A percentile compares a stretch with the other conserved stretches of the same genome.
Evolutionary conservation across 2,113 vertebrate species (phyloP).

Genomic region (Thinocorus orbignyianus): DNA sequence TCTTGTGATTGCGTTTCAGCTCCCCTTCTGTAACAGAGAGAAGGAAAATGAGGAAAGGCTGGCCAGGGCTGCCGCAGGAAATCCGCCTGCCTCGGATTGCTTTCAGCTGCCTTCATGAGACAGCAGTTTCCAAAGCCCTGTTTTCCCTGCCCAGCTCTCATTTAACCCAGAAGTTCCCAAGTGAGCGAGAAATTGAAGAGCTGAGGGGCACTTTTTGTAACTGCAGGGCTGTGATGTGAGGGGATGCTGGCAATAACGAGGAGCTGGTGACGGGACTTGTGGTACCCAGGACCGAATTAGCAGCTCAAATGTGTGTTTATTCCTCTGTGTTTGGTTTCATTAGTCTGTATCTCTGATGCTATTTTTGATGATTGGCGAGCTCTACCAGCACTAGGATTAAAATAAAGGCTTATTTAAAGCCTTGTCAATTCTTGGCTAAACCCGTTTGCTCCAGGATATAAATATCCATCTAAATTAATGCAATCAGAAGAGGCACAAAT

Average conservation of each 20-base stretch:
- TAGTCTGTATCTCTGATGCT: neutral
- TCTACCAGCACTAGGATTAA: neutral
- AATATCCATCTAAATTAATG: neutral
- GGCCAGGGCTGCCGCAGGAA: constrained; percentile 23
- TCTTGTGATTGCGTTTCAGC: neutral
- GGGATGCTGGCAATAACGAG: neutral
- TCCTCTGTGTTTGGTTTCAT: neutral
- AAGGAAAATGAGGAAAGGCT: constrained; percentile 31
- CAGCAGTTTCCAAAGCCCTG: constrained; percentile 27
- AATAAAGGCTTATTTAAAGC: neutral
- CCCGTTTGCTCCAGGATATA: neutral
- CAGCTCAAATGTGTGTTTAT: neutral
- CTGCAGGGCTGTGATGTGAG: neutral
- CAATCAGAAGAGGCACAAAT: neutral
- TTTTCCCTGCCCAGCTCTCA: neutral
- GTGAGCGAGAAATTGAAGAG: neutral
- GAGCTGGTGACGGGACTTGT: neutral
- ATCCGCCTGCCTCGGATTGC: neutral
- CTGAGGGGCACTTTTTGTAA: neutral
- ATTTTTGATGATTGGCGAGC: neutral
- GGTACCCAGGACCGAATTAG: neutral
- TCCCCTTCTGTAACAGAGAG: neutral
- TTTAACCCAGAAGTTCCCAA: constrained; percentile 1
- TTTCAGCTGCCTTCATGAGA: constrained; percentile 34
- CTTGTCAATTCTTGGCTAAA: neutral